Evolutionary conservation across 2,113 vertebrate genomes (phyloP), one percentile per base, ranked within the genome.

Genomic region (Oncorhynchus masou): DNA sequence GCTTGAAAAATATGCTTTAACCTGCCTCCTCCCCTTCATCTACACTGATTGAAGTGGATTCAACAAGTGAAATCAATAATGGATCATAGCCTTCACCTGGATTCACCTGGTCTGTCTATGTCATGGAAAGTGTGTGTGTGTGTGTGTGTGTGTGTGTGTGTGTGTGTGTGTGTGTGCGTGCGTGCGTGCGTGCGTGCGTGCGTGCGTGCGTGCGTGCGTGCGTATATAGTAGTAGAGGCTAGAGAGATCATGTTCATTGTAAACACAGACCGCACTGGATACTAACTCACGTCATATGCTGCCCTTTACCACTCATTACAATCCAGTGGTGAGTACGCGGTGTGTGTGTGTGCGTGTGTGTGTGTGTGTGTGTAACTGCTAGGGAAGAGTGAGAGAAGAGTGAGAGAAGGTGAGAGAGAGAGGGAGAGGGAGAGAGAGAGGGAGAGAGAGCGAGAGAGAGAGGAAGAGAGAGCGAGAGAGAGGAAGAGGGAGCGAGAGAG

Each of bases 341-440:
- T 39, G 29, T n/a, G 73, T 70, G 45, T 57, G 29, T 78, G 45
- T 13, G 49, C 13, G 22, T 71, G 65, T 39, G 29, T n/a, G 73
- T 70, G 29, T 57, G 25, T 78, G 15, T 74, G 29, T 49, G 57
- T 70, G 22, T 68, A 49, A 29, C 15, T 66, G 24, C 15, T 25
- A 66, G 24, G 22, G 62, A n/a, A 66, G 25, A 24, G 74, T 11
- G 25, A 19, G 12, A 45, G 20, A 11, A 54, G 22, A 29, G 15
- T 29, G 16, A 1, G 25, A 67, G 29, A 67, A 25, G 12, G 20
- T 27, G 39, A 2, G 24, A 1, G 59, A 57, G 7, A 60, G 2
- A 19, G 29, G 0, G 31, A 24, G 1, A 9, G 34, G 48, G 45
- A 39, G 39, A 59, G 19, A 5, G 71, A 67, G 48, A 62, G n/a